Percentiles rank a stretch among this genome's conserved stretches.
Evolutionary conservation across 2,888 invertebrate genomes (phyloP).

Genomic region (Alcis repandata): DNA sequence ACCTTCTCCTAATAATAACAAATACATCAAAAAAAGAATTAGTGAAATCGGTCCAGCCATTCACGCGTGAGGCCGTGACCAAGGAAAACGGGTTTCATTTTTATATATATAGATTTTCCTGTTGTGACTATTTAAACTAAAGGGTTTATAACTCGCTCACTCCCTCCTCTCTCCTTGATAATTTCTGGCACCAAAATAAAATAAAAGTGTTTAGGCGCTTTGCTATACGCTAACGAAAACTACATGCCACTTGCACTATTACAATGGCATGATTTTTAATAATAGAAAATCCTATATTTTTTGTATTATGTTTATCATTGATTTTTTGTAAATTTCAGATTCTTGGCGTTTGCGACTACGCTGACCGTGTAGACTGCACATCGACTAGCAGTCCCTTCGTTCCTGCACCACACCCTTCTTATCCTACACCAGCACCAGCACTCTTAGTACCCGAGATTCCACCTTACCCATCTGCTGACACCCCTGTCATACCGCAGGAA

Average conservation of each 20-base stretch:
- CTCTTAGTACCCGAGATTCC: constrained; percentile 33
- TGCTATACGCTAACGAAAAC: background rate
- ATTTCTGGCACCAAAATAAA: background rate
- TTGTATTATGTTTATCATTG: background rate
- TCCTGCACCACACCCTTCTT: constrained; percentile 27
- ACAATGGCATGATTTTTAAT: background rate
- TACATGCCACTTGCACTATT: background rate
- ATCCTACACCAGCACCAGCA: constrained; percentile 31
- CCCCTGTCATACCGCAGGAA: constrained; percentile 24
- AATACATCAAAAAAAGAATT: too few species aligned
- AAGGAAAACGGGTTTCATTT: too few species aligned
- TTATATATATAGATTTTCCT: too few species aligned
- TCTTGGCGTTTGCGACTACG: constrained; percentile 89
- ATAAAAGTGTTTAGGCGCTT: background rate
- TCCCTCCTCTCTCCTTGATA: background rate
- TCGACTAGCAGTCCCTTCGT: constrained; percentile 35
- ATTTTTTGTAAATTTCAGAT: constrained; percentile 73
- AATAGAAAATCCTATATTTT: background rate
- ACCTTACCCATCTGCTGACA: constrained; percentile 23
- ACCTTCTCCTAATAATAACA: too few species aligned
- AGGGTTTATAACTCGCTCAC: too few species aligned
- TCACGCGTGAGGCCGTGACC: too few species aligned
- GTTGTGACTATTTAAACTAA: too few species aligned
- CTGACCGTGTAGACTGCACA: constrained; percentile 86
- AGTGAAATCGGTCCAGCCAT: too few species aligned